These are phyloP conservation scores for Aldabrachelys gigantea DNA, from an alignment of 2,113 vertebrate species.

Conservation along the genomic window DNA sequence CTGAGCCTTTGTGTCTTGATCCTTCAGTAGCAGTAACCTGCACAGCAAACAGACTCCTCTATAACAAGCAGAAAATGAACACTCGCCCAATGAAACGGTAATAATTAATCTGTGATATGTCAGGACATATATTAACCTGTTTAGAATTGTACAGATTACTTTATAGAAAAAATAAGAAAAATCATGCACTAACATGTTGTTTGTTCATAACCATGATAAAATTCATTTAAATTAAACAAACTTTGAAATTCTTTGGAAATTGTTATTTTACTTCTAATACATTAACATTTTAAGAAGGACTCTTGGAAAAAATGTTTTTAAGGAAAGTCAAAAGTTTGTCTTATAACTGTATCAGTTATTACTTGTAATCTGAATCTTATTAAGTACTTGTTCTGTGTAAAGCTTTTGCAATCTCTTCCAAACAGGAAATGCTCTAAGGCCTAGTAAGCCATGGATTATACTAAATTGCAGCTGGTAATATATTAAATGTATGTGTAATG, in stretches of 20 bases:
- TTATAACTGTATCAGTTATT: not conserved
- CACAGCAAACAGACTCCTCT: slow-evolving; percentile 94
- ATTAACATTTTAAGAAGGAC: not conserved
- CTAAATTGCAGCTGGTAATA: not conserved
- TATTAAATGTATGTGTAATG: not conserved
- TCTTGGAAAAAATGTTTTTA: not conserved
- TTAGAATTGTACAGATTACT: not conserved
- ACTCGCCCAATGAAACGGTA: slow-evolving; percentile 96
- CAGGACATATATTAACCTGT: not conserved
- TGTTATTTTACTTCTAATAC: not conserved
- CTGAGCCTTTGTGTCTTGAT: slow-evolving; percentile 97
- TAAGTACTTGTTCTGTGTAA: not conserved
- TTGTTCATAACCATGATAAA: fast-evolving
- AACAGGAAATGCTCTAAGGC: not conserved
- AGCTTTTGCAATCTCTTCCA: not conserved
- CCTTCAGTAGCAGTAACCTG: slow-evolving; percentile 97
- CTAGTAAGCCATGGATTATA: not conserved
- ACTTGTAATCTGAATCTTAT: not conserved
- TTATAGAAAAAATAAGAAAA: not conserved
- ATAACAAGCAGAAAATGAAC: slow-evolving; percentile 99
- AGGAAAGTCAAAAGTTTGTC: not conserved
- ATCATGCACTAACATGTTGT: not conserved
- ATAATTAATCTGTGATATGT: not conserved
- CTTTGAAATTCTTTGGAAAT: not conserved
- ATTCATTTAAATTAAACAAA: not conserved